Evolutionary conservation across 2,888 invertebrate genomes (phyloP).

Genomic region (Dexiosoma caninum): DNA sequence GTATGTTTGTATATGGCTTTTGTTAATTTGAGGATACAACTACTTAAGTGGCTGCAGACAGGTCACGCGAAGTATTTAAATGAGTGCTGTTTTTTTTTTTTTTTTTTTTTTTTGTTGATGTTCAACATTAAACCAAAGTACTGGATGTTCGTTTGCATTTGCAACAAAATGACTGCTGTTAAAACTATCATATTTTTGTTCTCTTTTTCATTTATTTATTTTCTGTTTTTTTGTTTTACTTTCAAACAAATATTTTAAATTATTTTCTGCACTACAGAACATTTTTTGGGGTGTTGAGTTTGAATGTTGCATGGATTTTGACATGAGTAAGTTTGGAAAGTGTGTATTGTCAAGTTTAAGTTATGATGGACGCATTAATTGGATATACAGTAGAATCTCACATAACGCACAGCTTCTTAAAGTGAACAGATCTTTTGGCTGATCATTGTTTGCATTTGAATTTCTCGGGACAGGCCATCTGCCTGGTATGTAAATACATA

Average conservation of each 20-base stretch:
- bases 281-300: background rate
- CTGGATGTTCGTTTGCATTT: constrained; percentile 1
- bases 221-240: too few species aligned
- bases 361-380: background rate
- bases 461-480: too few species aligned
- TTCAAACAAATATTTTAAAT: too few species aligned
- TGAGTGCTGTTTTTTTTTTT: constrained; percentile 8
- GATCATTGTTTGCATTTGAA: too few species aligned
- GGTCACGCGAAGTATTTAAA: constrained; percentile 58
- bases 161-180: background rate
- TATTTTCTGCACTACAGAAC: too few species aligned
- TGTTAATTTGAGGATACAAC: constrained; percentile 31
- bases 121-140: background rate
- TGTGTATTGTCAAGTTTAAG: too few species aligned
- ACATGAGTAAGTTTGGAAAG: background rate
- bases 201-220: too few species aligned
- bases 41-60: constrained; percentile 51
- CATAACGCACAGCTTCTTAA: too few species aligned
- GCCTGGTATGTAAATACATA: too few species aligned
- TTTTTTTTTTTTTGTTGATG: background rate
- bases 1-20: too few species aligned
- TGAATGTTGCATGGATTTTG: background rate
- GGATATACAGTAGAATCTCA: too few species aligned
- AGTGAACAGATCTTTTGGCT: too few species aligned
- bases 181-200: background rate